Base-by-base conservation (phyloP, 2,797 vertebrate genomes). In the Mormyrus proboscirostris region DNA sequence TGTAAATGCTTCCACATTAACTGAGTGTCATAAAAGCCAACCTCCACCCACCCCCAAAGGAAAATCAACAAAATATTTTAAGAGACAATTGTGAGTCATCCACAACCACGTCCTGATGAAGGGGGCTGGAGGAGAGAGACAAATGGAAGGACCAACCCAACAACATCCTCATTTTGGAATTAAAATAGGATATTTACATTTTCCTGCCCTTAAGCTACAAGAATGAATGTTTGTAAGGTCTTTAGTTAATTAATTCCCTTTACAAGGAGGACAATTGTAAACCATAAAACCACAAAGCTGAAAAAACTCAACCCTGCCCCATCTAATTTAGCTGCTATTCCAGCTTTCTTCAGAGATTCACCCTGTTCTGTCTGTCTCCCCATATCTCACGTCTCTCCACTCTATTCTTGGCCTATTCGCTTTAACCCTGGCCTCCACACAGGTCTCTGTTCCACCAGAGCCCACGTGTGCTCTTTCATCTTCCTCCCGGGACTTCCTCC, bases 171-270 rank as follows among this genome's bases (percentile, higher is more conserved):
- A 47, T 82, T 82, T 82, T 41, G 6, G 76, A 82, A 82, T 82
- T 82, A 47, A 82, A 44, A 82, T 41, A 38, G 76, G 41, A 82
- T 82, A 82, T 82, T 82, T 82, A 82, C 76, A 82, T 82, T 82
- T 82, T 82, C 76, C 41, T 47, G 41, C 76, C 76, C 76, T 82
- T 47, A 47, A 82, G 76, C 76, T 44, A 82, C 76, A 82, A 82
- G 19, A 82, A 82, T 82, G 76, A 82, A 82, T 82, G 76, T 82
- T 47, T 82, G 76, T 82, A 82, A 82, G 41, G 76, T 44, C 76
- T 82, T 82, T 47, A 82, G 76, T 82, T 82, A 82, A 82, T 82
- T 82, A 82, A 82, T 73, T 73, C 69, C 65, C 69, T 9, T 19
- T 82, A 82, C 76, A 47, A 44, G 76, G 76, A 19, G 76, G 76